These are phyloP conservation scores for Arge pagana DNA, from an alignment of 2,888 invertebrate genomes.

Conservation along the genomic window DNA sequence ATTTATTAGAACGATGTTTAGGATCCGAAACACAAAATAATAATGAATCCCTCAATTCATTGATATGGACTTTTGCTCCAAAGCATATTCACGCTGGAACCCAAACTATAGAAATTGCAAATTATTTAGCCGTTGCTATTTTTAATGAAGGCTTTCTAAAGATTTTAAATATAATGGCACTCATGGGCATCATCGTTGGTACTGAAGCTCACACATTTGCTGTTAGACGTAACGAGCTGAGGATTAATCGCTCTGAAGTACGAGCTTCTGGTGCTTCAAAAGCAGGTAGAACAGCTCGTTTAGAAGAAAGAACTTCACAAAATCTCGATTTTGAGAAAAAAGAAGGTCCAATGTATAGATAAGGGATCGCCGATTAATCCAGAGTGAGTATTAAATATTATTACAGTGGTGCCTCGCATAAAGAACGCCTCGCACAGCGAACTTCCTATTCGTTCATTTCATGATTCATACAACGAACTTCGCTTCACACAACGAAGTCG, in stretches of 20 bases:
- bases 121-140: neutral
- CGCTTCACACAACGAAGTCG: too few species aligned
- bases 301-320: neutral
- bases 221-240: neutral
- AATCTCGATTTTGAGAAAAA: neutral
- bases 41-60: constrained; percentile 30
- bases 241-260: neutral
- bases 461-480: too few species aligned
- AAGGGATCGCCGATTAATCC: constrained; percentile 1
- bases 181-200: constrained; percentile 4
- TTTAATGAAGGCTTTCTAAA: neutral
- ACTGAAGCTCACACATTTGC: neutral
- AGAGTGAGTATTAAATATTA: constrained; percentile 5
- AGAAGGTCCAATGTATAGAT: neutral
- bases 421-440: too few species aligned
- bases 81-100: constrained; percentile 5
- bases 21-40: constrained; percentile 30
- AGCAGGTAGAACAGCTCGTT: neutral
- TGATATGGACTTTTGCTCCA: constrained; percentile 17
- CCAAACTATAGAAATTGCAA: constrained; percentile 3
- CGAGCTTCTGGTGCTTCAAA: neutral
- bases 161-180: neutral
- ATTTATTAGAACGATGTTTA: constrained; percentile 24
- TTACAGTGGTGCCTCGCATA: too few species aligned
- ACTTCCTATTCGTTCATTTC: too few species aligned